phyloP scores from a whole-genome alignment of 2,113 vertebrate genomes.

The Pitta sordida region DNA sequence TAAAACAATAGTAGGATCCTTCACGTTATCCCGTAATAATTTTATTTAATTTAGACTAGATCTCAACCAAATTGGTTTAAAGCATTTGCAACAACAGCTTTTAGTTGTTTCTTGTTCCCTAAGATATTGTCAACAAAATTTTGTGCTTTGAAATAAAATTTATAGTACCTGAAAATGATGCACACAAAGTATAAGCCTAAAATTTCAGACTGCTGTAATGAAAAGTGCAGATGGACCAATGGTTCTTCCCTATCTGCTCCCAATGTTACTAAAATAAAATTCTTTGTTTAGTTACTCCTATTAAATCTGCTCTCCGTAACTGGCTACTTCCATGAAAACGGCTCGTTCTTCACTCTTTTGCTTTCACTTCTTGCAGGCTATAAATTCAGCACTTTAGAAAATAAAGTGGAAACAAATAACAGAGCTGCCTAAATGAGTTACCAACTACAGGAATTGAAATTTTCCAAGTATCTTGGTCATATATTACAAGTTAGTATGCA shows the following conservation, averaged over 20 bases:
- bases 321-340: background rate
- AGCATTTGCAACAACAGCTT: background rate
- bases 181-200: background rate
- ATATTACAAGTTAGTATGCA: background rate
- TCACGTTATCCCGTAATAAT: background rate
- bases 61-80: background rate
- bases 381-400: background rate
- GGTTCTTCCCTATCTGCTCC: background rate
- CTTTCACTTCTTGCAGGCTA: background rate
- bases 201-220: background rate
- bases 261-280: background rate
- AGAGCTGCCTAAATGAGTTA: background rate
- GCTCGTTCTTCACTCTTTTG: background rate
- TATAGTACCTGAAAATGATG: background rate
- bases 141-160: background rate
- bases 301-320: background rate
- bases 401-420: background rate
- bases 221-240: background rate
- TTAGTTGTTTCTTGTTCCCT: background rate
- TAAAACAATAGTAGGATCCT: background rate
- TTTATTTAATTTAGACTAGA: background rate
- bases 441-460: background rate
- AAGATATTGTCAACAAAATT: background rate
- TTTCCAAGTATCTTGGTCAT: background rate
- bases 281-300: background rate